Evolutionary conservation across 2,797 vertebrate species (phyloP), one percentile per base, ranked within the genome.

Genomic region (Takifugu ocellatus): DNA sequence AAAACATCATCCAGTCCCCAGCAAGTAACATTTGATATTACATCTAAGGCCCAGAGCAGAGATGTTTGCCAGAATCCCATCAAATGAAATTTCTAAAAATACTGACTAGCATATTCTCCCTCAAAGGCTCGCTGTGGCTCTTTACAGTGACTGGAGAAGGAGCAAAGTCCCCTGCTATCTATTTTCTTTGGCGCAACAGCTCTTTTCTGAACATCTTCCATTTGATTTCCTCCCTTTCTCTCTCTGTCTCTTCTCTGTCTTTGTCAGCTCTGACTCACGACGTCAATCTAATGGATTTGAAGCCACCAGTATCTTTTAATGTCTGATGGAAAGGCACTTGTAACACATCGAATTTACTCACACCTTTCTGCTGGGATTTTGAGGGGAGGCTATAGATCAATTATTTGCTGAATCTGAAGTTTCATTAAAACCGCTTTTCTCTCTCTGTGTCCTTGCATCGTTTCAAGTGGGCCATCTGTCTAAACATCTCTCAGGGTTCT

Each of bases 401-500:
- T 95, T 94, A 92, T 94, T 94, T 86, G 85, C 84, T 69, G 87
- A 94, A 97, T 97, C 92, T 96, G 92, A 98, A 96, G 93, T 98
- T 97, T 95, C 94, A 96, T 95, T 96, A 94, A 95, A 95, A 94
- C 75, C 92, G 91, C 92, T 89, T 80, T 78, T 75, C 80, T 75
- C 80, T 81, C 91, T 89, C 91, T 86, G 89, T 91, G 90, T 93
- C 92, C 95, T 93, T 88, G 90, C 91, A 79, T 91, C 90, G 92
- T 96, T 98, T 98, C 95, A 96, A 98, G 94, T 96, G 94, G 94
- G 92, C 96, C 96, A 99, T 98, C 97, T 99, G 96, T 98, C 95
- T 96, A 99, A 98, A 98, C 96, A 98, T 96, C 92, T 94, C 94
- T 92, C 91, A 88, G 85, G 92, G 84, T 89, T 93, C 78, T 93